phyloP scores from a whole-genome alignment of 2,888 invertebrate species.

The Apotomis betuletana region DNA sequence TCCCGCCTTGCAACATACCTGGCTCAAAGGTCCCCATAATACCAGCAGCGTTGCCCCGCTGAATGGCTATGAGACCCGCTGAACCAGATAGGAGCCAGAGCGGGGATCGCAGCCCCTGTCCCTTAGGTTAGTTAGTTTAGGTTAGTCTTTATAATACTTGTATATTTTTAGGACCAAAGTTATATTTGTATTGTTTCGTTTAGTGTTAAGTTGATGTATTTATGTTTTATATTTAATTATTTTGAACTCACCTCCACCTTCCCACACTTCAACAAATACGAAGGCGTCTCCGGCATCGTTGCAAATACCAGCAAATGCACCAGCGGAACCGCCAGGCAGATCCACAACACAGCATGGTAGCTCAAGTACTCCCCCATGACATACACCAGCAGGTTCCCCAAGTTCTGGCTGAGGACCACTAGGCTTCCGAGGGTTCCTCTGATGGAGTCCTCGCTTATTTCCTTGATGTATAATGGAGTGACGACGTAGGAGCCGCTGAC shows the following conservation, averaged over 20 bases:
- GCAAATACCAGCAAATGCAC: constrained; percentile 70
- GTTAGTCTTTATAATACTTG: too few relatives aligned
- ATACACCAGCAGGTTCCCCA: constrained; percentile 72
- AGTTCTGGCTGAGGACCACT: constrained; percentile 73
- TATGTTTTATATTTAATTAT: background rate
- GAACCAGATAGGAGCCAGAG: too few relatives aligned
- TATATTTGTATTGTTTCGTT: too few relatives aligned
- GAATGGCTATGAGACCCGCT: too few relatives aligned
- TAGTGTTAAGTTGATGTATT: too few relatives aligned
- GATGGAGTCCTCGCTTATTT: constrained; percentile 76
- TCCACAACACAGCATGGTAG: constrained; percentile 71
- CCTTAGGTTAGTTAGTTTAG: too few relatives aligned
- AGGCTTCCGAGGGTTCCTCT: constrained; percentile 73
- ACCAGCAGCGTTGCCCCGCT: too few relatives aligned
- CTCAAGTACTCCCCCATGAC: constrained; percentile 73
- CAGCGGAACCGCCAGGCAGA: constrained; percentile 70
- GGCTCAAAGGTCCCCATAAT: too few relatives aligned
- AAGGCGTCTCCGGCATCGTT: constrained; percentile 77
- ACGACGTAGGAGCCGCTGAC: constrained; percentile 76
- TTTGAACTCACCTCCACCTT: constrained; percentile 67
- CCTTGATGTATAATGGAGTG: constrained; percentile 76
- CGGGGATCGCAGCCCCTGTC: too few relatives aligned
- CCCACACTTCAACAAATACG: constrained; percentile 71
- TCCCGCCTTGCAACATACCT: too few relatives aligned
- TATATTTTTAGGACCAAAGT: too few relatives aligned